Evolutionary conservation across 2,888 invertebrate genomes (phyloP).

Genomic region (Flexamia atlantica): DNA sequence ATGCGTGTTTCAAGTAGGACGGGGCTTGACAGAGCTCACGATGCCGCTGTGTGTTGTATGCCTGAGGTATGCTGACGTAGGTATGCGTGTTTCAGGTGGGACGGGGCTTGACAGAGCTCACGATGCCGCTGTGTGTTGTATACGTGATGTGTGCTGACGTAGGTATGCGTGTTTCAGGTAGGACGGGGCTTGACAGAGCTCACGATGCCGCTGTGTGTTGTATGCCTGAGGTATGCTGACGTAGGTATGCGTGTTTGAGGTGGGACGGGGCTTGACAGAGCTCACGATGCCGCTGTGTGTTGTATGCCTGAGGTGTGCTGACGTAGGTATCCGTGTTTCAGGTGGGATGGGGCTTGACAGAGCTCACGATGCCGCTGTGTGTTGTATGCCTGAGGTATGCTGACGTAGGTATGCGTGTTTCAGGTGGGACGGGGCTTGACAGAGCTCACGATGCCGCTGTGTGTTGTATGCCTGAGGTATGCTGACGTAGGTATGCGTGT

Average conservation of each 20-base stretch:
- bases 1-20: not conserved
- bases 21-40: constrained; percentile 11
- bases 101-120: constrained; percentile 33
- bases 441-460: not conserved
- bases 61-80: not conserved
- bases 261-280: constrained; percentile 35
- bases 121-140: constrained; percentile 42
- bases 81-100: constrained; percentile 19
- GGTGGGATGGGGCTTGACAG: not conserved
- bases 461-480: not conserved
- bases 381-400: not conserved
- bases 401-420: not conserved
- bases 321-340: not conserved
- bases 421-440: constrained; percentile 3
- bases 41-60: constrained; percentile 1
- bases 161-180: constrained; percentile 1
- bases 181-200: not conserved
- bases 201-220: constrained; percentile 40
- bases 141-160: not conserved
- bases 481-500: not conserved
- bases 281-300: constrained; percentile 42
- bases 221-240: not conserved
- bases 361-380: constrained; percentile 11
- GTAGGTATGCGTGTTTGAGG: not conserved
- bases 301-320: not conserved